A percentile compares a stretch with the other conserved stretches of the same genome.
Evolutionary conservation across 2,797 vertebrate genomes (phyloP).

Genomic region (Cirrhinus molitorella): DNA sequence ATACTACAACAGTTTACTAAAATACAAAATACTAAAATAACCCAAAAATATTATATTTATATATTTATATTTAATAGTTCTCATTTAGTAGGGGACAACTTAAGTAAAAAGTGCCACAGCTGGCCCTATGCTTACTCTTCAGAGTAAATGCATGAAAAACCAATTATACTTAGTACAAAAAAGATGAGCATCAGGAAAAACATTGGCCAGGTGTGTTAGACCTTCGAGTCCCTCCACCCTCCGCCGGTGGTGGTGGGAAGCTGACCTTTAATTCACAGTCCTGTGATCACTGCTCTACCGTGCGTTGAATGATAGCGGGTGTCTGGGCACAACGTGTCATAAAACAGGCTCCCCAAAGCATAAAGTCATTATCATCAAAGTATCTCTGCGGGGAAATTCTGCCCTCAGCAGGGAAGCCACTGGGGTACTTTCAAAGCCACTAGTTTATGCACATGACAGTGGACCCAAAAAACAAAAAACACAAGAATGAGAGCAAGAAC

Average conservation of each 20-base stretch:
- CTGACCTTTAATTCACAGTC: slow-evolving; percentile 45
- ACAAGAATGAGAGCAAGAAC: slow-evolving; percentile 41
- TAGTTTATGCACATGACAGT: slow-evolving; percentile 56
- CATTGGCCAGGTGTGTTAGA: slow-evolving; percentile 43
- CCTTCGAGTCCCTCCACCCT: slow-evolving; percentile 1
- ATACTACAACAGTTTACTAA: too few relatives aligned
- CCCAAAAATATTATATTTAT: too few relatives aligned
- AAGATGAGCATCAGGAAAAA: not conserved
- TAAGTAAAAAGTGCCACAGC: not conserved
- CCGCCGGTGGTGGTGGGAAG: slow-evolving; percentile 24
- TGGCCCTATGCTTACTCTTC: not conserved
- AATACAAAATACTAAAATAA: too few relatives aligned
- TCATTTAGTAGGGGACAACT: not conserved
- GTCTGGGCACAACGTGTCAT: slow-evolving; percentile 22
- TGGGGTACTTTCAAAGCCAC: slow-evolving; percentile 42
- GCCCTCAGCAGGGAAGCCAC: slow-evolving; percentile 48
- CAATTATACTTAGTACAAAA: not conserved
- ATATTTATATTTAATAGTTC: too few relatives aligned
- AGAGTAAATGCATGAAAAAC: not conserved
- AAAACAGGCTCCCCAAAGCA: slow-evolving; percentile 45
- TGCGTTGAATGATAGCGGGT: slow-evolving; percentile 19
- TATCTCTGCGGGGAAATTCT: slow-evolving; percentile 50
- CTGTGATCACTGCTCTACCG: slow-evolving; percentile 44
- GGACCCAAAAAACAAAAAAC: slow-evolving; percentile 33
- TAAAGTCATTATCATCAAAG: slow-evolving; percentile 63